Evolutionary conservation across 1,140 invertebrate genomes (phyloP).

Genomic region (Drosophila seguyi): DNA sequence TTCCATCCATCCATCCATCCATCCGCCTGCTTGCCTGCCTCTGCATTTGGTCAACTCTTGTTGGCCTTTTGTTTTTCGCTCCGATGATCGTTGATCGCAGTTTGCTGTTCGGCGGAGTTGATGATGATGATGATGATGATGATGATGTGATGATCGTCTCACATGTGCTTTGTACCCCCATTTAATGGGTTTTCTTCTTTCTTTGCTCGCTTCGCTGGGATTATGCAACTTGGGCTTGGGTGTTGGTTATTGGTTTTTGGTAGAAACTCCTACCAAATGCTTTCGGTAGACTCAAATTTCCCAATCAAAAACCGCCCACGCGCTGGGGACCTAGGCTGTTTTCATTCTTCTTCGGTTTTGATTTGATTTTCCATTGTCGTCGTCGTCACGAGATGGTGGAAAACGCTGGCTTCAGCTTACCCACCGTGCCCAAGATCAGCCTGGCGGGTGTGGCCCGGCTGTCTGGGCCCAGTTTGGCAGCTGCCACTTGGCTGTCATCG

Average conservation of each 20-base stretch:
- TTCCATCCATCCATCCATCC: conserved; percentile 11
- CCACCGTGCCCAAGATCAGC: conserved; percentile 72
- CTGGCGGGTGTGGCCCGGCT: conserved; percentile 70
- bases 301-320: conserved; percentile 55
- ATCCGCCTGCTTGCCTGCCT: background rate
- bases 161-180: conserved; percentile 39
- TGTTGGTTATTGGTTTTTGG: conserved; percentile 21
- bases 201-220: conserved; percentile 6
- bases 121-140: background rate
- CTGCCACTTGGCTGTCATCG: conserved; percentile 67
- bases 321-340: conserved; percentile 19
- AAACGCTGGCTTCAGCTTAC: conserved; percentile 79
- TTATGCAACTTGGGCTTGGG: conserved; percentile 47
- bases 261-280: conserved; percentile 27
- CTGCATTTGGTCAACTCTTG: conserved; percentile 43
- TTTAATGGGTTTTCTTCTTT: conserved; percentile 61
- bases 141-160: conserved; percentile 34
- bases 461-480: conserved; percentile 64
- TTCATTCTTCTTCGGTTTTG: conserved; percentile 38
- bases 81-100: conserved; percentile 8
- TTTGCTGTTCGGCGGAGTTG: background rate
- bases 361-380: conserved; percentile 48
- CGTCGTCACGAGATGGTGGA: conserved; percentile 76
- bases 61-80: conserved; percentile 55
- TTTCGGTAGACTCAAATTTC: conserved; percentile 52